Conservation (phyloP, 64 coral and sea anemone genomes). For the Porites lutea region DNA sequence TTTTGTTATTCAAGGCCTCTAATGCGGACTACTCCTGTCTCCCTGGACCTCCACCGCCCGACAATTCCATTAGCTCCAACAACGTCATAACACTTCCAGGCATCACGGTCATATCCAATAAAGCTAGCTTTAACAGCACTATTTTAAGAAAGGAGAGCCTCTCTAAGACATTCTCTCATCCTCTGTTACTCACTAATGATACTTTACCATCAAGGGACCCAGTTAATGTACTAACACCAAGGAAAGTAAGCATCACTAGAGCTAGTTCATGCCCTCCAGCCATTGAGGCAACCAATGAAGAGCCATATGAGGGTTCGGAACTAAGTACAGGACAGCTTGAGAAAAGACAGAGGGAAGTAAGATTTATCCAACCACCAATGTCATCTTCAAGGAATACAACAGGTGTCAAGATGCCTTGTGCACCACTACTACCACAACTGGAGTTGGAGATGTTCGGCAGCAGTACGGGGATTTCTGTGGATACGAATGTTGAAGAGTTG, state of each 20-base stretch:
- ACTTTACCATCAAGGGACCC: neutral
- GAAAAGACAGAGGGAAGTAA: neutral
- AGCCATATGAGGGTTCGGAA: no score
- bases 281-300: neutral
- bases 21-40: conserved; percentile 15
- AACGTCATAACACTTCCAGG: neutral
- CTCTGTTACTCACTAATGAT: neutral
- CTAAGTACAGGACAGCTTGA: neutral
- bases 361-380: neutral
- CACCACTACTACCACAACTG: neutral
- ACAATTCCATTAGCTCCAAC: neutral
- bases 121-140: neutral
- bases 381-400: neutral
- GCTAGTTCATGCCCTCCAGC: conserved; percentile 23
- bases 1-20: neutral
- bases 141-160: conserved; percentile 21
- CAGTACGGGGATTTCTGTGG: neutral
- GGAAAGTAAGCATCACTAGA: conserved; percentile 2
- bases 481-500: neutral
- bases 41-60: neutral
- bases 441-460: neutral
- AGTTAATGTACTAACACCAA: neutral
- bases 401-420: neutral
- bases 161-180: conserved; percentile 53
- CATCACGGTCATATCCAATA: neutral